Conservation (phyloP, 1,140 invertebrate genomes). For the Thaumatotibia leucotreta region DNA sequence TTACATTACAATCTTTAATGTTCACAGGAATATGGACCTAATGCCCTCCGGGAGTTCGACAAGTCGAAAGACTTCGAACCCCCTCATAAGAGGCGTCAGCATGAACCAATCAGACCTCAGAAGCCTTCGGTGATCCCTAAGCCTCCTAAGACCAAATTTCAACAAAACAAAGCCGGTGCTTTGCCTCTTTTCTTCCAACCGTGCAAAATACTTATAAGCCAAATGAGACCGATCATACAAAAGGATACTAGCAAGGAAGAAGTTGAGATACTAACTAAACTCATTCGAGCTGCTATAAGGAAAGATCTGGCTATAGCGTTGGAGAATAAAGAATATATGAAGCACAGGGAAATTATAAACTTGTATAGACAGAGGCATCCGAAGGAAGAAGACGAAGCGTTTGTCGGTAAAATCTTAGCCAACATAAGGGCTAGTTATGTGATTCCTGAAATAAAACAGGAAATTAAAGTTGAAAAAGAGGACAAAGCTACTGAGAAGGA, state of each 20-base stretch:
- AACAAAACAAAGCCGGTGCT: background rate
- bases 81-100: background rate
- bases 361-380: slow-evolving; percentile 7
- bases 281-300: background rate
- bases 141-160: background rate
- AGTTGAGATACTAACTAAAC: background rate
- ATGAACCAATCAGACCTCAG: background rate
- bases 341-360: background rate
- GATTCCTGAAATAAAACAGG: background rate
- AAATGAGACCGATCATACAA: slow-evolving; percentile 1
- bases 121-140: background rate
- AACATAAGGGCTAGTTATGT: slow-evolving; percentile 7
- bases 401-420: background rate
- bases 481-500: background rate
- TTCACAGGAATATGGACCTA: slow-evolving; percentile 15
- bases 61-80: background rate
- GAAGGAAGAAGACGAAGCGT: background rate
- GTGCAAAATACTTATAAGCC: slow-evolving; percentile 1
- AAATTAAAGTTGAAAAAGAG: background rate
- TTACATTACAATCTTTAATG: background rate
- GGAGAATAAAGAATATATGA: background rate
- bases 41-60: background rate
- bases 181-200: slow-evolving; percentile 3
- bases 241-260: background rate
- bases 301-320: background rate